Base-by-base conservation (phyloP, 2,113 vertebrate species). In the Edolisoma coerulescens region DNA sequence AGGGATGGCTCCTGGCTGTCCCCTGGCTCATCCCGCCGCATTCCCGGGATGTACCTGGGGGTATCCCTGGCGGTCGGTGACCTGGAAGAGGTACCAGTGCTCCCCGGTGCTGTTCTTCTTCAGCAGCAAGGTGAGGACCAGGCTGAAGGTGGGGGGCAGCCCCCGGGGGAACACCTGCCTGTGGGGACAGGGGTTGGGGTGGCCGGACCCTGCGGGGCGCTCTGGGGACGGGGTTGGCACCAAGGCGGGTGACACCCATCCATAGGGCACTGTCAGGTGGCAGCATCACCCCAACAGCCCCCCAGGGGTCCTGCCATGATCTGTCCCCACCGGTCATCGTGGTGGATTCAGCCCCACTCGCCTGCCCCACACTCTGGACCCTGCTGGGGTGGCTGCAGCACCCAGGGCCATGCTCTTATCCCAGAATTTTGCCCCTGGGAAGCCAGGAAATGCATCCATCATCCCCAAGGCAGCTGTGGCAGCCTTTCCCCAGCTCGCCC, bases 21-120 rank as follows among this genome's bases (percentile, higher is more conserved):
- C 24, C 54, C 52, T 0, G 0, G 16, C 0, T 0, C 0, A 3
- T 22, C 81, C 80, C 7, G 0, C 6, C 2, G 0, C 8, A 0
- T 13, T 5, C 39, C 69, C 8, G 1, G 19, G 19, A 6, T 1
- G 3, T 97, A 99, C 99, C 99, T 99, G 99, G 21, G 99, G 99
- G 95, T 99, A 99, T 67, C 99, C 99, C 27, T 98, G 97, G 35
- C 87, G 96, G 85, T 99, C 99, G 0, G 98, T 98, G 96, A 99
- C 98, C 97, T 99, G 99, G 93, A 99, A 98, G 65, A 99, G 98
- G 97, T 99, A 98, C 98, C 99, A 97, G 64, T 98, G 99, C 92
- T 98, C 97, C 92, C 98, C 98, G 60, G 98, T 97, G 91, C 98
- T 98, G 78, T 99, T 97, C 85, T 99, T 99, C 98, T 99, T 99